Evolutionary conservation across 2,797 vertebrate species (phyloP), one percentile per base, ranked within the genome.

Genomic region (Anas bahamensis): DNA sequence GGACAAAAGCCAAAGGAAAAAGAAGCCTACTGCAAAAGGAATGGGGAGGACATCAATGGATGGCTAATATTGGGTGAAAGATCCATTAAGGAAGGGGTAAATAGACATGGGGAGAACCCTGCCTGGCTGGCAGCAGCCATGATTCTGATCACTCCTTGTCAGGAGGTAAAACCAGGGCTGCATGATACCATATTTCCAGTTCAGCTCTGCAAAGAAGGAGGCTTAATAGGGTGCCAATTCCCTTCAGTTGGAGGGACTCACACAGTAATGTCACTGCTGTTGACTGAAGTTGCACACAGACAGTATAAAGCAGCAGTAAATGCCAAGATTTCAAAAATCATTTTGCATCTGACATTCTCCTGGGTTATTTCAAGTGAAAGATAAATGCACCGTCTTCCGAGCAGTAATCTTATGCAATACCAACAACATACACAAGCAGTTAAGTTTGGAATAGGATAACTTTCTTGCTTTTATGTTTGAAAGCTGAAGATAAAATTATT

Each of bases 341-440:
- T 89, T 95, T 86, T 96, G 66, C 79, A 83, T 93, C 80, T 93
- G 93, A 95, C 79, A 78, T 94, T 93, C 83, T 91, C 68, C 56
- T 83, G 79, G 42, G 75, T 89, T 96, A 89, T 85, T 95, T 95
- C 88, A 86, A 92, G 82, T 73, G 84, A 92, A 94, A 95, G 84
- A 94, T 88, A 89, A 95, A 94, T 74, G 65, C 37, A 29, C n/a
- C 42, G 12, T 95, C 86, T 92, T 86, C 76, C 88, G 50, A 48
- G 66, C 48, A 73, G 70, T 88, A 89, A 94, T 93, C 79, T 83
- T 70, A 78, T 81, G 92, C 85, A 66, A 83, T 83, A 83, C 59
- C 33, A 64, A 72, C 73, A 85, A 87, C 70, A 75, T 64, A 75
- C 33, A 89, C 78, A 95, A 78, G 90, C 37, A 85, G 81, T 90